These are phyloP conservation scores for Onychomys leucogaster DNA, from an alignment of 2,797 vertebrate genomes.

Conservation along the genomic window DNA sequence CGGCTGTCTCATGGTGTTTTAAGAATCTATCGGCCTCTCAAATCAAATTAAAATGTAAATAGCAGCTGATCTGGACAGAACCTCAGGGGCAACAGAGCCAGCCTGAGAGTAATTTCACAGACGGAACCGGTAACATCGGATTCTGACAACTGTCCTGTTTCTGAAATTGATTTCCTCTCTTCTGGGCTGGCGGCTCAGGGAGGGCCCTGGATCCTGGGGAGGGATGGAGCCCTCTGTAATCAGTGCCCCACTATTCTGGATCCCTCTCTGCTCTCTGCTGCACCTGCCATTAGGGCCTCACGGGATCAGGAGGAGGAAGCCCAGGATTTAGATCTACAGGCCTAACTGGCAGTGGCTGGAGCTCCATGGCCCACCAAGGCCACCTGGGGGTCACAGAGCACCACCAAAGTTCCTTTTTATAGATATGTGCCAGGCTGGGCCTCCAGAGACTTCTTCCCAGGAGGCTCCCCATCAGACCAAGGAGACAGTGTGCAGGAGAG, in stretches of 20 bases:
- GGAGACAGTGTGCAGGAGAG: background rate
- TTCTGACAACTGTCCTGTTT: slow-evolving; percentile 80
- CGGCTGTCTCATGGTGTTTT: slow-evolving; percentile 41
- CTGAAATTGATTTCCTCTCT: slow-evolving; percentile 78
- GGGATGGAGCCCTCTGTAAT: background rate
- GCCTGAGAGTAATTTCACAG: slow-evolving; percentile 78
- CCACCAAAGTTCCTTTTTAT: background rate
- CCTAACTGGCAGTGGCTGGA: background rate
- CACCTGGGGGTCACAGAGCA: background rate
- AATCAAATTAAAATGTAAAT: slow-evolving; percentile 83
- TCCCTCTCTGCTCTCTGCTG: background rate
- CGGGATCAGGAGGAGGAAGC: background rate
- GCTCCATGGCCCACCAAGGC: background rate
- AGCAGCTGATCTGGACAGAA: slow-evolving; percentile 74
- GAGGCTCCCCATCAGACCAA: background rate
- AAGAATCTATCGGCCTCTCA: slow-evolving; percentile 76
- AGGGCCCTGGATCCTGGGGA: background rate
- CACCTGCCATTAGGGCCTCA: background rate
- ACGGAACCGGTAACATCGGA: slow-evolving; percentile 58
- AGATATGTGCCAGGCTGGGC: background rate
- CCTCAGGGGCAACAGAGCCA: slow-evolving; percentile 63
- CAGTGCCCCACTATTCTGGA: background rate
- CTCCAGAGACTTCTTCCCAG: background rate
- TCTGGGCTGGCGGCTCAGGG: background rate
- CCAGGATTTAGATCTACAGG: background rate